Evolutionary conservation across 2,113 vertebrate species (phyloP), one percentile per base, ranked within the genome.

Genomic region (Mirounga angustirostris): DNA sequence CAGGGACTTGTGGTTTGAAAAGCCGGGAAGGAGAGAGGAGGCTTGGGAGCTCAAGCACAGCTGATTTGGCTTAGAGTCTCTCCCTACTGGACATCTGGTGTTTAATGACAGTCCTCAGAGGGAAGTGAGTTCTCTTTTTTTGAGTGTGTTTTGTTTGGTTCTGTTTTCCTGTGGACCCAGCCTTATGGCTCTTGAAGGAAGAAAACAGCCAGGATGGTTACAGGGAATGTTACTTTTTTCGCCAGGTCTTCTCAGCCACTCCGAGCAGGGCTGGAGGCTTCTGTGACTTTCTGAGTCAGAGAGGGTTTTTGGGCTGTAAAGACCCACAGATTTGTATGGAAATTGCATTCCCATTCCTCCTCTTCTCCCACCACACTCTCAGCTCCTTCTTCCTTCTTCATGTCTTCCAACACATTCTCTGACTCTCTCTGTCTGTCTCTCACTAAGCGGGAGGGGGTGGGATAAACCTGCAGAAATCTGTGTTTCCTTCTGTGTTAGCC

Each of bases 51-150:
- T 61, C 76, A 36, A 67, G 86, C 86, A 73, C 82, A 86, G 92
- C 83, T 94, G 96, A 78, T 96, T 54, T 52, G 67, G 36, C 76
- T 91, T 40, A 59, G 9, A 19, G 74, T 8, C 13, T 21, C 74
- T 91, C 52, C 61, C 67, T 4, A 5, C 89, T 28, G 58, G 86
- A 95, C 97, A 95, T 92, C 92, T 94, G 97, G 80, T 73, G 54
- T 58, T 92, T 82, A 54, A 78, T 33, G 89, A 74, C 43, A 19
- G 30, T 63, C 52, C 33, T 86, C 63, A 69, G 50, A 82, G 61
- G 82, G 82, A 93, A 86, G 59, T 7, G 21, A 33, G 79, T 78
- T 78, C 52, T 89, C 83, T 93, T 83, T 73, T 69, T 21, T 46
- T 5, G 16, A 89, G 52, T n/a, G 13, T 28, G 63, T 81, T 92